Evolutionary conservation across 2,113 vertebrate species (phyloP).

Genomic region (Ancistrus triradiatus): DNA sequence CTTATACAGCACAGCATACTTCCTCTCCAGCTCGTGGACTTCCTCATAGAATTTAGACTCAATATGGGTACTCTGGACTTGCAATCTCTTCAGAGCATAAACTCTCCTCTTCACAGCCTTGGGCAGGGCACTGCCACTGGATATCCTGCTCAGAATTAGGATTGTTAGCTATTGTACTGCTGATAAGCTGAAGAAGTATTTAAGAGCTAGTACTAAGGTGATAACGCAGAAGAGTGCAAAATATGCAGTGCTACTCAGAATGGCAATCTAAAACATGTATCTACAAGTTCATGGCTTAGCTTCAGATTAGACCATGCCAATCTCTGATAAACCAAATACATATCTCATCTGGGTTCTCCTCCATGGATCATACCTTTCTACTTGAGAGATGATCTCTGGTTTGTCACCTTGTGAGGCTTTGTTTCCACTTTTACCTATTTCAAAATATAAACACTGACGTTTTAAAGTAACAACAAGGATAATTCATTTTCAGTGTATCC

Average conservation of each 20-base stretch:
- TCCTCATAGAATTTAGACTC: constrained; percentile 98
- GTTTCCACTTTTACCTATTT: constrained; percentile 34
- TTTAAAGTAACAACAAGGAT: too few relatives aligned
- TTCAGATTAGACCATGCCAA: too few relatives aligned
- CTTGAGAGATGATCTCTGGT: constrained; percentile 29
- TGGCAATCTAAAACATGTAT: too few relatives aligned
- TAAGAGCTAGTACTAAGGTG: neutral
- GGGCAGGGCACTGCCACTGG: constrained; percentile 77
- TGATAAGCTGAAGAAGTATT: too few relatives aligned
- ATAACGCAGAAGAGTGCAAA: too few relatives aligned
- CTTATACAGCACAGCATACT: constrained; percentile 89
- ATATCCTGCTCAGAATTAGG: constrained; percentile 13
- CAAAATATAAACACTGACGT: too few relatives aligned
- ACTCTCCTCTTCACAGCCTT: constrained; percentile 92
- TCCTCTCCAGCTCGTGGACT: constrained; percentile 93
- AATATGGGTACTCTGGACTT: constrained; percentile 90
- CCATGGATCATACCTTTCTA: constrained; percentile 30
- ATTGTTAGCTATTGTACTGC: neutral
- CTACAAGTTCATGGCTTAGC: too few relatives aligned
- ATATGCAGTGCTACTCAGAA: too few relatives aligned
- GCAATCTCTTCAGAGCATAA: constrained; percentile 90
- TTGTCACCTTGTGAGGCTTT: constrained; percentile 28
- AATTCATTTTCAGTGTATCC: too few relatives aligned
- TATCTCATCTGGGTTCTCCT: too few relatives aligned
- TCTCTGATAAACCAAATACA: too few relatives aligned